A percentile compares a stretch with the other conserved stretches of the same genome.
phyloP scores from a whole-genome alignment of 2,888 invertebrate species.

The Drosophila pegasa region DNA sequence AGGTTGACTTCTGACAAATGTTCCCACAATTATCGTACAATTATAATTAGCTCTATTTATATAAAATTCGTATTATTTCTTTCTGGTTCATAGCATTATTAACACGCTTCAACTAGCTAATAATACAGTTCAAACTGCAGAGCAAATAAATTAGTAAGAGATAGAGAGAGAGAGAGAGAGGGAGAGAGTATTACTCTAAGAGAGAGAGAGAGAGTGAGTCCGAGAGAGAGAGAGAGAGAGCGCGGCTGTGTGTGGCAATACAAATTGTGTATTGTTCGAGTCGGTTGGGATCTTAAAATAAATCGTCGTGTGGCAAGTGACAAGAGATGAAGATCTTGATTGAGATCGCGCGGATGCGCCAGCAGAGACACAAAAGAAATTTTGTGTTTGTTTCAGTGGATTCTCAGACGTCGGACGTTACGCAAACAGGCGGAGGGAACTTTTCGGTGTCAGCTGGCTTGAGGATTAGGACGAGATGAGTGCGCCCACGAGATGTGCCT shows the following conservation, averaged over 20 bases:
- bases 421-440: slow-evolving; percentile 56
- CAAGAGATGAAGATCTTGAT: slow-evolving; percentile 56
- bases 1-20: neutral
- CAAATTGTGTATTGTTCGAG: slow-evolving; percentile 40
- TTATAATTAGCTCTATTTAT: neutral
- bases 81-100: neutral
- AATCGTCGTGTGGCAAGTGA: slow-evolving; percentile 70
- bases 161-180: neutral
- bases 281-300: slow-evolving; percentile 61
- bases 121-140: neutral
- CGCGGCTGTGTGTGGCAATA: slow-evolving; percentile 10
- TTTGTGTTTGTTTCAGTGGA: slow-evolving; percentile 46
- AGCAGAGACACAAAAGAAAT: slow-evolving; percentile 61
- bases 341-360: slow-evolving; percentile 32
- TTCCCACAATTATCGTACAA: neutral
- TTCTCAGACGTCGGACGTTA: slow-evolving; percentile 63
- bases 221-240: slow-evolving; percentile 1
- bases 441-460: neutral
- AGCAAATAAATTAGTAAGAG: slow-evolving; percentile 1
- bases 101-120: neutral
- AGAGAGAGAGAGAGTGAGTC: slow-evolving; percentile 8
- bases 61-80: neutral
- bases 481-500: slow-evolving; percentile 85
- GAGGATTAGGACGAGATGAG: slow-evolving; percentile 19
- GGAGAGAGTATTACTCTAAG: neutral